phyloP scores from a whole-genome alignment of 2,888 invertebrate genomes.

The Cheilosia scutellata region DNA sequence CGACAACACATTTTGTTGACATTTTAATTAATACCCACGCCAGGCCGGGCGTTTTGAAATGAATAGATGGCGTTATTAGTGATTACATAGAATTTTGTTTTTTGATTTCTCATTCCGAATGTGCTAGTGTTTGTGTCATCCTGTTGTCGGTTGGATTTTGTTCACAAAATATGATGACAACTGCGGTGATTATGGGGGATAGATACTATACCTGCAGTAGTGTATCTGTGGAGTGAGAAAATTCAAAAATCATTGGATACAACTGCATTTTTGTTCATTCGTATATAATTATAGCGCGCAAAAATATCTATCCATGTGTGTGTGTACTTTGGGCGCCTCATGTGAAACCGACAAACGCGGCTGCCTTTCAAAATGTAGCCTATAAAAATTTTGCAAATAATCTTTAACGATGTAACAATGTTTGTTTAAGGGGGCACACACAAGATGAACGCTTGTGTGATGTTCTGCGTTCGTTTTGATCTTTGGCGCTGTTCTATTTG shows the following conservation, averaged over 20 bases:
- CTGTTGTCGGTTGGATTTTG: conserved; percentile 32
- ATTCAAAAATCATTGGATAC: neutral
- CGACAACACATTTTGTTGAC: conserved; percentile 78
- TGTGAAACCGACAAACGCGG: conserved; percentile 69
- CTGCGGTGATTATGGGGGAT: conserved; percentile 48
- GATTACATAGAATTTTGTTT: conserved; percentile 53
- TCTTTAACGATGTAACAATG: conserved; percentile 71
- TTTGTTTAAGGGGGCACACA: conserved; percentile 66
- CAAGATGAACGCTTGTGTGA: conserved; percentile 71
- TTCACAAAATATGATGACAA: conserved; percentile 60
- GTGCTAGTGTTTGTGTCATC: neutral
- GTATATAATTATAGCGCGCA: conserved; percentile 23
- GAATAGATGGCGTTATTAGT: conserved; percentile 56
- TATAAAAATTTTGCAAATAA: conserved; percentile 58
- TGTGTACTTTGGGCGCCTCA: conserved; percentile 2
- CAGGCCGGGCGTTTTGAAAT: conserved; percentile 40
- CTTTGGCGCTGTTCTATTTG: conserved; percentile 44
- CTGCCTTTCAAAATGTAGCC: conserved; percentile 41
- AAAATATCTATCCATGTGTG: conserved; percentile 3
- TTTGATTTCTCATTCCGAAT: conserved; percentile 23
- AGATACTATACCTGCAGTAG: neutral
- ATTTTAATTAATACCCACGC: conserved; percentile 78
- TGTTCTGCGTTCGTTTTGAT: conserved; percentile 73
- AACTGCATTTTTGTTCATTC: neutral
- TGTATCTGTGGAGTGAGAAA: neutral